Conservation (phyloP, 2,113 vertebrate genomes). For the Leiothrix lutea region DNA sequence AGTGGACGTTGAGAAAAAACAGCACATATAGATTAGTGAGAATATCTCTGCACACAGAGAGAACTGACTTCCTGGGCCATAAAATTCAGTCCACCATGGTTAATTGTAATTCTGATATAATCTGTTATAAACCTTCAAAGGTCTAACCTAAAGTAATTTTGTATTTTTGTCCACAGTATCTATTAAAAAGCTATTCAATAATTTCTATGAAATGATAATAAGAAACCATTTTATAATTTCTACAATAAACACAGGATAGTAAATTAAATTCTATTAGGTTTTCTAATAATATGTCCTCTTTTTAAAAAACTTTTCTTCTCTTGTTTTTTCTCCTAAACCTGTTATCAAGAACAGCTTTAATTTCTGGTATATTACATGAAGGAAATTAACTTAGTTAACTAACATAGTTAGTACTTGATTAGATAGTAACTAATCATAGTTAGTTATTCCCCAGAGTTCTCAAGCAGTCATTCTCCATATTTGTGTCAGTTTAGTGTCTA, state of each 20-base stretch:
- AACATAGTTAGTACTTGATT: not conserved
- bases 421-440: not conserved
- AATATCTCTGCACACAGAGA: not conserved
- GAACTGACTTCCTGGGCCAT: not conserved
- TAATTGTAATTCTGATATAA: not conserved
- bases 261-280: not conserved
- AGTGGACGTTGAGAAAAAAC: not conserved
- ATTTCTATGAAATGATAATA: not conserved
- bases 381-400: not conserved
- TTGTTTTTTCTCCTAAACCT: not conserved
- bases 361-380: not conserved
- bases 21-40: not conserved
- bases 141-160: not conserved
- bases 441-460: not conserved
- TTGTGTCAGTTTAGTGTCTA: not conserved
- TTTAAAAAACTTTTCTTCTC: not conserved
- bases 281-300: not conserved
- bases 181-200: not conserved
- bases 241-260: fast-evolving
- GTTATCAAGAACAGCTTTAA: not conserved
- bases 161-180: not conserved
- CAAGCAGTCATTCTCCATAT: not conserved
- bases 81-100: not conserved
- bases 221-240: not conserved
- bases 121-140: not conserved